Evolutionary conservation across 2,797 vertebrate species (phyloP).

Genomic region (Fistularia tabacaria): DNA sequence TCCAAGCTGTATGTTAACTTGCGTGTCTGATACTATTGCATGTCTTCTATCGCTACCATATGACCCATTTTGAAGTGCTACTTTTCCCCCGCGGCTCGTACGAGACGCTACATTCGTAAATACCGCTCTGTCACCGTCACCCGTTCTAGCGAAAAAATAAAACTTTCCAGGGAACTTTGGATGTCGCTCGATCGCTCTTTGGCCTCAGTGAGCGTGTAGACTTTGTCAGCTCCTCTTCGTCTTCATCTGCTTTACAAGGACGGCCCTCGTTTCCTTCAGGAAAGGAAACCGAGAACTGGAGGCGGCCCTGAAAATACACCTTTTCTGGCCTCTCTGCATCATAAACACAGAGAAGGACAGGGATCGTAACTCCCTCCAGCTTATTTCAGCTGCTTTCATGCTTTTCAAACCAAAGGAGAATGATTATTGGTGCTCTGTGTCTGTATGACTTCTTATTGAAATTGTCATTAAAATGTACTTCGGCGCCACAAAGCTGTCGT

Average conservation of each 20-base stretch:
- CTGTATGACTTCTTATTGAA: no score
- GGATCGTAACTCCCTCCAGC: no score
- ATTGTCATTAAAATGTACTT: no score
- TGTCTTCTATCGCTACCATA: conserved; percentile 38
- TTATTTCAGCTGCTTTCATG: no score
- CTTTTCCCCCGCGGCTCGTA: conserved; percentile 25
- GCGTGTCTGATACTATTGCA: conserved; percentile 5
- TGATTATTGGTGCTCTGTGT: no score
- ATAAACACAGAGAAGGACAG: no score
- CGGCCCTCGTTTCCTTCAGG: conserved; percentile 57
- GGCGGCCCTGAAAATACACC: no score
- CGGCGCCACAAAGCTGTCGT: no score
- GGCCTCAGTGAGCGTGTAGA: conserved; percentile 16
- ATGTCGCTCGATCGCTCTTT: conserved; percentile 8
- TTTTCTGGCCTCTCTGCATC: no score
- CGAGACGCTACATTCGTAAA: conserved; percentile 16
- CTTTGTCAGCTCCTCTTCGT: conserved; percentile 50
- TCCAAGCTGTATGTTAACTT: no score
- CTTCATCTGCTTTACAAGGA: conserved; percentile 48
- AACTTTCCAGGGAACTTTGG: conserved; percentile 26
- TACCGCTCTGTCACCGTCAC: conserved; percentile 49
- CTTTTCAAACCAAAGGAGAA: no score
- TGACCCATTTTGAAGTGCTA: conserved; percentile 36
- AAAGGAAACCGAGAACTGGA: neutral
- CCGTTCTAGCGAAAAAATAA: conserved; percentile 27